A percentile compares a stretch with the other conserved stretches of the same genome.
Evolutionary conservation across 37 sponge, comb jelly and placozoan genomes (phyloP).

Genomic region (Spongilla lacustris): DNA sequence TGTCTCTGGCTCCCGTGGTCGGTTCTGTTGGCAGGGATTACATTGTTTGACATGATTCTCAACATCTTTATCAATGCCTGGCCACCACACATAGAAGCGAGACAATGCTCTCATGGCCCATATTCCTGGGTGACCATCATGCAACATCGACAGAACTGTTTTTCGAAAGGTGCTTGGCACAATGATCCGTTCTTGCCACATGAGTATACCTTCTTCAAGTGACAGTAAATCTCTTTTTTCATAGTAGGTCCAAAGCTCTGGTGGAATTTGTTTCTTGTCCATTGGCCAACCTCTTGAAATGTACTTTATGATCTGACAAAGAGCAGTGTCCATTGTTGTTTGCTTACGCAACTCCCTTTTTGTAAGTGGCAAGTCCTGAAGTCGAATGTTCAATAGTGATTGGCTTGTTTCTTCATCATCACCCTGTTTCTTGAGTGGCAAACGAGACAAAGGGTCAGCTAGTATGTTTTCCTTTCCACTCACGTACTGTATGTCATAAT

Average conservation of each 20-base stretch:
- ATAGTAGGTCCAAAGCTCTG: background rate
- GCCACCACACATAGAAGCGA: conserved; percentile 45
- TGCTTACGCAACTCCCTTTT: conserved; percentile 6
- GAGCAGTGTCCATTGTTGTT: conserved; percentile 9
- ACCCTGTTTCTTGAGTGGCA: conserved; percentile 3
- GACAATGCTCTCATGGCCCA: conserved; percentile 11
- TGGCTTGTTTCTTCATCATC: too few relatives aligned
- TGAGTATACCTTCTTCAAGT: conserved; percentile 6
- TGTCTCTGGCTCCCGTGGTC: background rate
- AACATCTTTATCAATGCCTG: conserved; percentile 26
- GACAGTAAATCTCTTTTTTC: conserved; percentile 7
- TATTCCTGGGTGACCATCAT: conserved; percentile 44
- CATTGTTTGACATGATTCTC: background rate
- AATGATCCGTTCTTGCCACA: conserved; percentile 24
- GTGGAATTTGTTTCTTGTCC: background rate
- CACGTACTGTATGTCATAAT: conserved; percentile 24
- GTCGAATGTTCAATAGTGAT: conserved; percentile 1
- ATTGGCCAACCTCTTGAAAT: conserved; percentile 2
- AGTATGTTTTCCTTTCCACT: conserved; percentile 12
- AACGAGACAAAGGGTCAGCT: conserved; percentile 31
- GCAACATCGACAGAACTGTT: background rate
- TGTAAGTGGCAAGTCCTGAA: background rate
- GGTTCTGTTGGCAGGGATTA: conserved; percentile 9
- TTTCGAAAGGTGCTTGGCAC: background rate
- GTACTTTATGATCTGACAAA: background rate